Conservation (phyloP, 2,113 vertebrate species). For the Stigmatopora argus region DNA sequence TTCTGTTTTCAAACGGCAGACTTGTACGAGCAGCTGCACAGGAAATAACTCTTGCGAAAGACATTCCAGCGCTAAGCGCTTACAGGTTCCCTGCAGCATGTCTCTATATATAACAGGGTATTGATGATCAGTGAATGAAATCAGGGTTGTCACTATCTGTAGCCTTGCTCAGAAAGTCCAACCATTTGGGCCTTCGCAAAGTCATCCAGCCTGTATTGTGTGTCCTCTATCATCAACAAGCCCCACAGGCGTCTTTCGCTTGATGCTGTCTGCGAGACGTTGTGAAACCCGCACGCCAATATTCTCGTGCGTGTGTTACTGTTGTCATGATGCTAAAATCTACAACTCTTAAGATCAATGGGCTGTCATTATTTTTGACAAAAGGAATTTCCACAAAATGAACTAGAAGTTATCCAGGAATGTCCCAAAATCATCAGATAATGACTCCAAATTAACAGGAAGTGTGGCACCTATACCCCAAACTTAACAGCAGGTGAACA, state of each 20-base stretch:
- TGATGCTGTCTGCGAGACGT: slow-evolving; percentile 4
- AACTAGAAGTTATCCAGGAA: too few relatives aligned
- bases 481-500: too few relatives aligned
- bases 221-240: slow-evolving; percentile 8
- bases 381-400: too few relatives aligned
- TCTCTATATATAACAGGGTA: neutral
- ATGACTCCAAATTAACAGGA: too few relatives aligned
- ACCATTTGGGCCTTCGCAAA: neutral
- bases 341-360: too few relatives aligned
- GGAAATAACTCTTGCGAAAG: slow-evolving; percentile 1
- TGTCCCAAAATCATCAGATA: too few relatives aligned
- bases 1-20: neutral
- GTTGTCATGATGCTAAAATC: too few relatives aligned
- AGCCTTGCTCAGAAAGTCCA: neutral
- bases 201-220: neutral
- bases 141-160: neutral
- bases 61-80: neutral
- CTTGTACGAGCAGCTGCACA: neutral
- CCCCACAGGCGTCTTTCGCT: slow-evolving; percentile 12
- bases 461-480: too few relatives aligned
- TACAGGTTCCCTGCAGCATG: neutral
- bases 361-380: too few relatives aligned
- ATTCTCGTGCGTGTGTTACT: neutral
- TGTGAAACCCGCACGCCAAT: neutral
- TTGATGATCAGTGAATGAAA: neutral